Conservation (phyloP, 2,888 invertebrate species). For the Boloria euphrosyne region DNA sequence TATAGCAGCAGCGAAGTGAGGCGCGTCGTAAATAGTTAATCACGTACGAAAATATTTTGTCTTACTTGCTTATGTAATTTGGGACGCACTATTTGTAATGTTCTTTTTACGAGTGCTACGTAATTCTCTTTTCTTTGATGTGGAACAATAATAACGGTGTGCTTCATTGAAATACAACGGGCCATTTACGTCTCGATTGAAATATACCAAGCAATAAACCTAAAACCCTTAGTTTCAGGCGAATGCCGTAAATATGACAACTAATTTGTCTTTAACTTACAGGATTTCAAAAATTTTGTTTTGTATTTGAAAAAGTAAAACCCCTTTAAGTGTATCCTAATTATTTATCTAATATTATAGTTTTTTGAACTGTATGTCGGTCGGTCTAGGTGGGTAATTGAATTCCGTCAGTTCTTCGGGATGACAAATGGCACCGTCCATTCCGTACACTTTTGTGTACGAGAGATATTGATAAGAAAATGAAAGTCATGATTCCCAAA, state of each 20-base stretch:
- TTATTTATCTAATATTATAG: slow-evolving; percentile 27
- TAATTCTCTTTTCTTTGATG: slow-evolving; percentile 60
- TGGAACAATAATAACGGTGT: slow-evolving; percentile 50
- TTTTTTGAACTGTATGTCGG: slow-evolving; percentile 28
- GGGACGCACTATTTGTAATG: slow-evolving; percentile 54
- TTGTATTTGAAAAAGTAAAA: too few relatives aligned
- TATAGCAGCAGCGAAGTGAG: slow-evolving; percentile 6
- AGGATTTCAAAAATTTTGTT: neutral
- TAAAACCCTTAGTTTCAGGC: slow-evolving; percentile 34
- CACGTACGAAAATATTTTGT: slow-evolving; percentile 44
- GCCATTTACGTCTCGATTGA: slow-evolving; percentile 38
- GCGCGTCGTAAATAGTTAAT: slow-evolving; percentile 21
- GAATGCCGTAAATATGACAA: slow-evolving; percentile 31
- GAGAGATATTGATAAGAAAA: slow-evolving; percentile 33
- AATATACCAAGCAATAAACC: slow-evolving; percentile 38
- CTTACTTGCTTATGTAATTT: slow-evolving; percentile 52
- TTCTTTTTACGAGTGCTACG: slow-evolving; percentile 66
- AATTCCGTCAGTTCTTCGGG: slow-evolving; percentile 61
- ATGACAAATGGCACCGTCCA: slow-evolving; percentile 60
- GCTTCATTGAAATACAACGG: slow-evolving; percentile 35
- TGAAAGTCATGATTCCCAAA: slow-evolving; percentile 30
- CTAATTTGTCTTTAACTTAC: slow-evolving; percentile 22
- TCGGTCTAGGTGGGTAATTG: slow-evolving; percentile 54
- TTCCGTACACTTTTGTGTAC: slow-evolving; percentile 36
- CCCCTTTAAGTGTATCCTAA: too few relatives aligned